These are phyloP conservation scores for Diadophis punctatus DNA, from an alignment of 2,113 vertebrate genomes.

Conservation along the genomic window DNA sequence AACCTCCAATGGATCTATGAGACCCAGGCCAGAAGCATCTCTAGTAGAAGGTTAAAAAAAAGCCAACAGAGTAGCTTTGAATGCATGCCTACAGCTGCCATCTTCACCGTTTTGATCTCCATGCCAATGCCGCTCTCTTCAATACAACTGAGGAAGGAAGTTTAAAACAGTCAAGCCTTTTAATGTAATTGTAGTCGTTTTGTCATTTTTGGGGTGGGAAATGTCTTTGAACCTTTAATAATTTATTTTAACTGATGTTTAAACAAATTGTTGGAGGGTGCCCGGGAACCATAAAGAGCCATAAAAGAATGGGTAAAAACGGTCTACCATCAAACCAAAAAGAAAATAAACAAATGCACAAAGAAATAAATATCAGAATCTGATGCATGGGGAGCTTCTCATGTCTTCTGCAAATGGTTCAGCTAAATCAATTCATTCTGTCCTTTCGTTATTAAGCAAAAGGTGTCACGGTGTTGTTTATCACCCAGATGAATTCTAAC, in stretches of 20 bases:
- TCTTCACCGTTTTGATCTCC: neutral
- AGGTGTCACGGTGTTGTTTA: neutral
- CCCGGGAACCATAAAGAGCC: neutral
- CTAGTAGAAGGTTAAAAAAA: neutral
- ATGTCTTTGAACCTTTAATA: neutral
- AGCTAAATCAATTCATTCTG: neutral
- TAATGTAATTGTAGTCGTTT: neutral
- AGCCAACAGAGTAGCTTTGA: neutral
- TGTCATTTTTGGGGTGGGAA: neutral
- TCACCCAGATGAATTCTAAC: fast-evolving
- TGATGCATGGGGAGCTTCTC: neutral
- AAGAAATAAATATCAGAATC: neutral
- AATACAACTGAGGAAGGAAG: neutral
- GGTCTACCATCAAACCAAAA: neutral
- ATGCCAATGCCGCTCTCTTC: neutral
- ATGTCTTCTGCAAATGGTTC: neutral
- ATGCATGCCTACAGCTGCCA: neutral
- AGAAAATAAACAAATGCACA: neutral
- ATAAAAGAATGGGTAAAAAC: neutral
- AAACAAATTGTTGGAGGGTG: neutral
- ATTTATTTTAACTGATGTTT: neutral
- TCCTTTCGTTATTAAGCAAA: conserved; percentile 9
- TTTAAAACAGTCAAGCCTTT: neutral
- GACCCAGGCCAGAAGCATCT: neutral
- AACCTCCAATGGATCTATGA: neutral